These are phyloP conservation scores for Littorina saxatilis DNA, from an alignment of 1,140 invertebrate genomes.

Conservation along the genomic window DNA sequence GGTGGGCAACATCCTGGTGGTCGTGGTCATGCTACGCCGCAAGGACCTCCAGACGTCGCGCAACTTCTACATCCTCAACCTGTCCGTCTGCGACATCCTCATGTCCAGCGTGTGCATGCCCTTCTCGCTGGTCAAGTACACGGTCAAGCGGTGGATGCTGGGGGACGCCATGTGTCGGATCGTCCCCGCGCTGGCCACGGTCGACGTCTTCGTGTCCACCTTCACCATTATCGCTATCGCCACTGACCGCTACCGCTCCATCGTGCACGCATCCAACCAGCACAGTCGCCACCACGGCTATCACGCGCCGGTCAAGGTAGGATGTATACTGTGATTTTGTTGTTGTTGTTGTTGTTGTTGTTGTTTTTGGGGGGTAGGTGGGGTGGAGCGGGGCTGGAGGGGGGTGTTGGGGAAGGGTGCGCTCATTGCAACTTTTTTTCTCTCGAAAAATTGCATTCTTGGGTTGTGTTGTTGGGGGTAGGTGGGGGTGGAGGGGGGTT, in stretches of 20 bases:
- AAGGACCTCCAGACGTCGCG: slow-evolving; percentile 67
- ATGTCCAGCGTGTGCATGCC: slow-evolving; percentile 69
- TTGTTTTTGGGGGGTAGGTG: too few relatives aligned
- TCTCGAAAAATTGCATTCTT: too few relatives aligned
- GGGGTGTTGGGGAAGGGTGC: too few relatives aligned
- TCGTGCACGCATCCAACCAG: slow-evolving; percentile 60
- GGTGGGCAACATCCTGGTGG: slow-evolving; percentile 74
- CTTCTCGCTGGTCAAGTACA: slow-evolving; percentile 67
- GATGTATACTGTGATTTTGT: too few relatives aligned
- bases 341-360: too few relatives aligned
- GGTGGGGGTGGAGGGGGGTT: too few relatives aligned
- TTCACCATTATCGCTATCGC: slow-evolving; percentile 75
- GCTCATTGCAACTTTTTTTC: too few relatives aligned
- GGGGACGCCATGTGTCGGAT: slow-evolving; percentile 71
- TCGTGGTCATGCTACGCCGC: slow-evolving; percentile 71
- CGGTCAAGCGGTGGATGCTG: slow-evolving; percentile 73
- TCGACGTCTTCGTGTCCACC: slow-evolving; percentile 75
- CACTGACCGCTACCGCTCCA: slow-evolving; percentile 73
- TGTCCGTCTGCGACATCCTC: slow-evolving; percentile 73
- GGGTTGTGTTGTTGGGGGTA: too few relatives aligned
- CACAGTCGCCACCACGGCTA: slow-evolving; percentile 7
- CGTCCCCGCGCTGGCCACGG: slow-evolving; percentile 71
- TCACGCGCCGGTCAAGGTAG: neutral
- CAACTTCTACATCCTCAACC: slow-evolving; percentile 75
- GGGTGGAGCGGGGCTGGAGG: too few relatives aligned